Base-by-base conservation (phyloP, 2,797 vertebrate genomes). In the Euthynnus affinis region DNA sequence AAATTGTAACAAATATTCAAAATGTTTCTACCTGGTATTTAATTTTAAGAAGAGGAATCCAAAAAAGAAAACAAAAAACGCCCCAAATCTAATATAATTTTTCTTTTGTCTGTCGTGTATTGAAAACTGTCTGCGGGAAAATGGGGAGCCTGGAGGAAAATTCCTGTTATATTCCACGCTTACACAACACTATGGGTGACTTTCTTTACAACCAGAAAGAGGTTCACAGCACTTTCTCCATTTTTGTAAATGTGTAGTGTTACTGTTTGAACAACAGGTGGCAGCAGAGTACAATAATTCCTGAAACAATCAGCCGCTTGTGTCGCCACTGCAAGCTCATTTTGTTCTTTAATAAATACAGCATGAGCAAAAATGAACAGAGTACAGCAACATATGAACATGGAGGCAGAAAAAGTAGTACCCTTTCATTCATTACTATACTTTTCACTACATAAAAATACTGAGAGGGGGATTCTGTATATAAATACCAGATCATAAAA, bases 211-310 rank as follows among this genome's bases (percentile, higher is more conserved):
- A 32, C 5, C 29, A 25, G 2, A 27, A 15, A 34, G n/a, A n/a
- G n/a, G 12, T 18, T 48, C 40, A 9, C 5, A 40, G 20, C 5
- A 6, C 42, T n/a, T 1, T 9, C 14, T 37, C n/a, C 9, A 32
- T 52, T 29, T 27, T 46, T 64, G 14, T 29, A 37, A 46, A 10
- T 12, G 32, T 87, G 88, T 56, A 5, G 40, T 84, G 48, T 32
- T 40, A 9, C 3, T 56, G 1, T 17, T 32, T 67, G 66, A 78
- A 76, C 91, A 83, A 48, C 86, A 92, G 92, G 71, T 80, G 93
- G 89, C 90, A 90, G 90, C 79, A 93, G 77, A 83, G 76, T 4
- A 9, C 68, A 82, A 7, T 1, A 3, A 22, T 60, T 72, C 4
- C 9, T 55, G n/a, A 51, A 15, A 9, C 14, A 25, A 34, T 20